These are phyloP conservation scores for Crotalus tigris DNA, from an alignment of 2,113 vertebrate species.

Conservation along the genomic window DNA sequence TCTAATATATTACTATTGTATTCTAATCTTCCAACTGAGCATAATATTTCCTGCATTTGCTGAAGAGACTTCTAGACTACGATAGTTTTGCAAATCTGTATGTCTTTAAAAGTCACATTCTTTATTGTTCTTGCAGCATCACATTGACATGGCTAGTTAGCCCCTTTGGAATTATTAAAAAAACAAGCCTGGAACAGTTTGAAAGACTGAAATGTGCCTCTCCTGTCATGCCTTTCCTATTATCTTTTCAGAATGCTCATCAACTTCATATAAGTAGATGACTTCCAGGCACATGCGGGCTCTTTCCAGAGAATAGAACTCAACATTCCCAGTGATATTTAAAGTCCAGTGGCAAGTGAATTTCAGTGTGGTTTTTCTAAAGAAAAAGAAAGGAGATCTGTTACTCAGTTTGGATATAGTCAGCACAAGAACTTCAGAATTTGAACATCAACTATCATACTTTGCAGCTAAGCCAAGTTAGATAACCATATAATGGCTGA, in stretches of 20 bases:
- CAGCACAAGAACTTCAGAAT: neutral
- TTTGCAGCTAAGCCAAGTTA: neutral
- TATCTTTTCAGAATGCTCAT: slow-evolving; percentile 16
- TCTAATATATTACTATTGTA: neutral
- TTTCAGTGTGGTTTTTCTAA: neutral
- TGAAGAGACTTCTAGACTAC: neutral
- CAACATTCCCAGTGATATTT: neutral
- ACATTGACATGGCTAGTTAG: neutral
- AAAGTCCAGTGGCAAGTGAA: neutral
- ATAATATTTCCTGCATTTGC: neutral
- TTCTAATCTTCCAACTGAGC: neutral
- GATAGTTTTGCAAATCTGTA: neutral
- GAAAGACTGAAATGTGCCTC: neutral
- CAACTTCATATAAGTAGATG: neutral
- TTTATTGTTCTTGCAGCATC: neutral
- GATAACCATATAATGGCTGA: neutral
- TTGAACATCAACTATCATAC: neutral
- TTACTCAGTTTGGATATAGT: neutral
- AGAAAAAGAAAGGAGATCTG: neutral
- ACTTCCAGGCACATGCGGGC: neutral
- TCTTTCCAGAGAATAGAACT: neutral
- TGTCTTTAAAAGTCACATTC: neutral
- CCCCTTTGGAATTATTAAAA: neutral
- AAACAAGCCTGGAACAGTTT: neutral
- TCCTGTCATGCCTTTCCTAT: neutral